Base-by-base conservation (phyloP, 1,140 invertebrate genomes). In the Drosophila carrolli region DNA sequence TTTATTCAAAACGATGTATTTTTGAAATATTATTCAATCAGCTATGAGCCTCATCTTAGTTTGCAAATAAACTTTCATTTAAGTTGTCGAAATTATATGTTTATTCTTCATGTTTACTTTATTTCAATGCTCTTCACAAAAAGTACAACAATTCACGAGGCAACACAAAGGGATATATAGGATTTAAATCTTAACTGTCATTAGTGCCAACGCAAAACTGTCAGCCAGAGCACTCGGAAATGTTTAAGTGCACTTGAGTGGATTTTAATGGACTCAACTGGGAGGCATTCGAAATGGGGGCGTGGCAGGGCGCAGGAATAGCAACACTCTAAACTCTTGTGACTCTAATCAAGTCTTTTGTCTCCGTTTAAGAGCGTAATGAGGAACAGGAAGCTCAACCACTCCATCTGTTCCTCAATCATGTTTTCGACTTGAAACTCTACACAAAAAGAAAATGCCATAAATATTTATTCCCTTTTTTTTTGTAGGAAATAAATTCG, bases 201-300 rank as follows among this genome's bases (percentile, higher is more conserved):
- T 89, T 89, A 84, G 73, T 55, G 53, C 11, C 14, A 47, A 14
- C 53, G 48, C 60, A 47, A 55, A 79, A 46, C 47, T 47, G 65
- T 35, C 56, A 75, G 66, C 50, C 58, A 14, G 78, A 88, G 77
- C 77, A 84, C 85, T 89, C 84, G 85, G 85, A 89, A 89, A 71
- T 77, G 57, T 89, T 89, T 89, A 89, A 89, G 84, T 89, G 80
- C 85, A 89, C 84, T 89, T 89, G 80, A 89, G 85, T 89, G 84
- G 74, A 89, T 89, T 89, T 89, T 89, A 89, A 89, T 89, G 84
- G 85, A 89, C 80, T 83, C 47, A 51, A 57, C 43, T 43, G 75
- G 43, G 27, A 23, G 65, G 47, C 61, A 38, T 37, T 53, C 32
- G 37, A 9, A 40, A 57, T 54, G 56, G 46, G 75, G 51, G 35